Base-by-base conservation (phyloP, 2,797 vertebrate genomes). In the Etheostoma nigrum region DNA sequence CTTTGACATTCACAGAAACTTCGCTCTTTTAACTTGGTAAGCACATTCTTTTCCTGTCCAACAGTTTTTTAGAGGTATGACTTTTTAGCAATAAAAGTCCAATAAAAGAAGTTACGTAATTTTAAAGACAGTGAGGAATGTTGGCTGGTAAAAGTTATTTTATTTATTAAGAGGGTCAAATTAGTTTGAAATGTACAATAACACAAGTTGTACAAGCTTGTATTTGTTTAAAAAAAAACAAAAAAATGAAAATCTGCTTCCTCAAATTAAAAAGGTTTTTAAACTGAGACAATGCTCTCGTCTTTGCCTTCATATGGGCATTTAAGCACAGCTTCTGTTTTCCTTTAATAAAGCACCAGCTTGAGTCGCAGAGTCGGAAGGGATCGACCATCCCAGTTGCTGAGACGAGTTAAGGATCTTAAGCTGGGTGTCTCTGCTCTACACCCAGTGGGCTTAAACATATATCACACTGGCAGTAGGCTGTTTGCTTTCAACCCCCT, bases 401-500 rank as follows among this genome's bases (percentile, higher is more conserved):
- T 71, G 74, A 90, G 88, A 90, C 63, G 2, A 84, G 83, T 80
- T 88, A 86, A 89, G 91, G 90, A 91, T 90, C 88, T 91, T 86
- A 92, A 92, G 86, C 81, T 76, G 76, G 67, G 76, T 82, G 88
- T 90, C 86, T 93, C 67, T 88, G 89, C 79, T 78, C 78, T 84
- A 83, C 85, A 89, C 78, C 88, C 81, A 85, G 75, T 89, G 83
- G 85, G 85, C 74, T 89, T 92, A 86, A 72, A 83, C 89, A 75
- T 91, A 90, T 88, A 90, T 91, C 91, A 91, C 87, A 84, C 76
- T 91, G 90, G 88, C 89, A 87, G 89, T 18, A 40, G 78, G 82
- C 82, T 89, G 84, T 92, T 89, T 90, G 87, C 72, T 83, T 89
- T 91, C 72, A 85, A 74, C 59, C 76, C 74, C 78, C 72, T n/a